These are phyloP conservation scores for Platorchestia sp. DNA, from an alignment of 1,140 invertebrate genomes.

Conservation along the genomic window DNA sequence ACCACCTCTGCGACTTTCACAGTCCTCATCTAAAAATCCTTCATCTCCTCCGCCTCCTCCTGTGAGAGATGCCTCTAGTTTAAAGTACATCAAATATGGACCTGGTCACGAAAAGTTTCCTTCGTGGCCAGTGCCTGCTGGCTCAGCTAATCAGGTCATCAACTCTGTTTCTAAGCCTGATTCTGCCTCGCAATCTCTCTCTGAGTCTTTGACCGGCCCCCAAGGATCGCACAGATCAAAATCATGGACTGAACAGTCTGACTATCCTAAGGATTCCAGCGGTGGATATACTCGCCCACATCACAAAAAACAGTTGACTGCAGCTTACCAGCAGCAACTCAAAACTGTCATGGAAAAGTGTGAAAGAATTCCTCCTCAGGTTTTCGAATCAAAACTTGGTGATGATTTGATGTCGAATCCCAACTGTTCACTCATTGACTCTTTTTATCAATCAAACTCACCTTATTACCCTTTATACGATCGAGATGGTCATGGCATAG, in stretches of 20 bases:
- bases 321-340: slow-evolving; percentile 78
- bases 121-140: slow-evolving; percentile 79
- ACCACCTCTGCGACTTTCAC: slow-evolving; percentile 60
- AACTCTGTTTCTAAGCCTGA: slow-evolving; percentile 56
- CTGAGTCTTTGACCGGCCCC: slow-evolving; percentile 54
- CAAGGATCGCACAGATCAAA: slow-evolving; percentile 74
- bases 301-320: slow-evolving; percentile 77
- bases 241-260: slow-evolving; percentile 82
- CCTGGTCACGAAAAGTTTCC: slow-evolving; percentile 86
- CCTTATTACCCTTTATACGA: slow-evolving; percentile 71
- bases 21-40: slow-evolving; percentile 26
- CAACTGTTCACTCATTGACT: slow-evolving; percentile 65
- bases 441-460: slow-evolving; percentile 59
- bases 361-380: slow-evolving; percentile 79
- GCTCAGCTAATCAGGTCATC: slow-evolving; percentile 72
- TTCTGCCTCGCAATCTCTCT: slow-evolving; percentile 58
- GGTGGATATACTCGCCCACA: slow-evolving; percentile 79
- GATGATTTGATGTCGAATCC: slow-evolving; percentile 72
- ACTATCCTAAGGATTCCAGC: slow-evolving; percentile 81
- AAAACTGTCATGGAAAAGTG: slow-evolving; percentile 83
- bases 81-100: slow-evolving; percentile 77
- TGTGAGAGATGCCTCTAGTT: slow-evolving; percentile 78
- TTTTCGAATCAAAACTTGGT: slow-evolving; percentile 68
- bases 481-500: slow-evolving; percentile 77
- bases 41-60: slow-evolving; percentile 69